phyloP scores from a whole-genome alignment of 1,140 invertebrate genomes.

The Mya arenaria region DNA sequence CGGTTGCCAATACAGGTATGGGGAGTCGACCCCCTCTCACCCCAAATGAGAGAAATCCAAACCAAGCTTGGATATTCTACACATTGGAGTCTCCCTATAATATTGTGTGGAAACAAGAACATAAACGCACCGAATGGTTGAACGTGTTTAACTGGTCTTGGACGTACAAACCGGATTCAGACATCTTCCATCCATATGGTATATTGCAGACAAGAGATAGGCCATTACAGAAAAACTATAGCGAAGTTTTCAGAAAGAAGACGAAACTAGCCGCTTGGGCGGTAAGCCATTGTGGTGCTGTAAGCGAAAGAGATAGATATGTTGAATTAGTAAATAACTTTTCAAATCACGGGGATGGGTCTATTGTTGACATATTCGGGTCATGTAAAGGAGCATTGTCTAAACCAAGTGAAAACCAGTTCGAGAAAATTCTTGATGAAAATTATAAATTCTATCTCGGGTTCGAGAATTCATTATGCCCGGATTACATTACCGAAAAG shows the following conservation, averaged over 20 bases:
- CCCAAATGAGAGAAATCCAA: neutral
- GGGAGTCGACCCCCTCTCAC: neutral
- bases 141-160: constrained; percentile 37
- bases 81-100: constrained; percentile 17
- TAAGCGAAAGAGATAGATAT: constrained; percentile 83
- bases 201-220: neutral
- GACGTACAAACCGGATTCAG: constrained; percentile 28
- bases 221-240: neutral
- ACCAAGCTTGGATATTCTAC: constrained; percentile 50
- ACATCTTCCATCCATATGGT: constrained; percentile 41
- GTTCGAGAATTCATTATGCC: constrained; percentile 94
- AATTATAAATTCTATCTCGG: constrained; percentile 80
- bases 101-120: neutral
- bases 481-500: constrained; percentile 98
- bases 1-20: constrained; percentile 8
- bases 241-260: constrained; percentile 49
- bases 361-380: constrained; percentile 85
- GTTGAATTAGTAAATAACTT: constrained; percentile 82
- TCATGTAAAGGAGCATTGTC: constrained; percentile 81
- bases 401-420: neutral
- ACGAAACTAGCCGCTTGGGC: constrained; percentile 84
- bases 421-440: constrained; percentile 51
- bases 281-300: constrained; percentile 85
- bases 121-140: constrained; percentile 6
- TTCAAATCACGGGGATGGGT: constrained; percentile 68